These are phyloP conservation scores for Phorcus lineatus DNA, from an alignment of 2,888 invertebrate genomes.

Conservation along the genomic window DNA sequence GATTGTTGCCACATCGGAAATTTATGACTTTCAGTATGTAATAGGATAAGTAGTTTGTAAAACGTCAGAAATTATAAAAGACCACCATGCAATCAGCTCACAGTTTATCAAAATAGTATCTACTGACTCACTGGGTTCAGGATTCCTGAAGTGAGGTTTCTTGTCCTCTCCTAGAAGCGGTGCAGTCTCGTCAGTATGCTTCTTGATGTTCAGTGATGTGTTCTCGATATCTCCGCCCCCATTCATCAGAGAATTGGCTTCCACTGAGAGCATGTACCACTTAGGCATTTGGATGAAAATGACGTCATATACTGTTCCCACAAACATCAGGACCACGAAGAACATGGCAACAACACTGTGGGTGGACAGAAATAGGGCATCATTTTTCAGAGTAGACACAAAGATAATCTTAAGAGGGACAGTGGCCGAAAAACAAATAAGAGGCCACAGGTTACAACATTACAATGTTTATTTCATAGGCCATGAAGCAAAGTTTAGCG, in stretches of 20 bases:
- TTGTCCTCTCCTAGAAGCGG: neutral
- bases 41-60: too few relatives aligned
- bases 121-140: neutral
- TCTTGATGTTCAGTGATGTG: neutral
- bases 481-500: too few relatives aligned
- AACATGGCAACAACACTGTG: slow-evolving; percentile 32
- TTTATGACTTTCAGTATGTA: too few relatives aligned
- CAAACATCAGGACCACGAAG: slow-evolving; percentile 27
- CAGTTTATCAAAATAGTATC: too few relatives aligned
- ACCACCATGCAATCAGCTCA: too few relatives aligned
- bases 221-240: neutral
- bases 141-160: neutral
- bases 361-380: neutral
- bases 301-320: slow-evolving; percentile 36
- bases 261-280: slow-evolving; percentile 2
- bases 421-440: too few relatives aligned
- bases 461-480: too few relatives aligned
- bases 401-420: too few relatives aligned
- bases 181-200: neutral
- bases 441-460: too few relatives aligned
- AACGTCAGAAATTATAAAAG: too few relatives aligned
- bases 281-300: slow-evolving; percentile 34
- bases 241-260: neutral
- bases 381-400: too few relatives aligned
- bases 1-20: too few relatives aligned